These are phyloP conservation scores for Orthonychiurus folsomi DNA, from an alignment of 2,888 invertebrate species.

Conservation along the genomic window DNA sequence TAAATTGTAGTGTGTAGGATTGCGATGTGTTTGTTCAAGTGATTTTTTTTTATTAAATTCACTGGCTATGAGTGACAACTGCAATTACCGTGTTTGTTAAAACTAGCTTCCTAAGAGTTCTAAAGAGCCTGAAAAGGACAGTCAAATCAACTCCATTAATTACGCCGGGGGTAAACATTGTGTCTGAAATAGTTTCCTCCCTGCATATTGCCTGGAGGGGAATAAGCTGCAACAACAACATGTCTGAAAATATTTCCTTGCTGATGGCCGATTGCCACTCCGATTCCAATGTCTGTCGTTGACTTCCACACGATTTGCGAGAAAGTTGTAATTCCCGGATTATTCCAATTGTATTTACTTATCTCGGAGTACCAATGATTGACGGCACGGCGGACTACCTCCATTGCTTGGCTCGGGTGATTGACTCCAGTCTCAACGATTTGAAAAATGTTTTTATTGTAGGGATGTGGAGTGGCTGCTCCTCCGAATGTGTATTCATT, in stretches of 20 bases:
- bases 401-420: slow-evolving; percentile 4
- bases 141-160: not conserved
- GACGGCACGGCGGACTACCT: slow-evolving; percentile 22
- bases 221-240: slow-evolving; percentile 25
- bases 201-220: slow-evolving; percentile 28
- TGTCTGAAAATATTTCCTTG: slow-evolving; percentile 10
- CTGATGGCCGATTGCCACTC: slow-evolving; percentile 22
- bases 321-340: slow-evolving; percentile 29
- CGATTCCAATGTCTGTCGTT: slow-evolving; percentile 28
- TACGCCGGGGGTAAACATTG: not conserved
- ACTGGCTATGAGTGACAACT: too few relatives aligned
- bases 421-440: slow-evolving; percentile 5
- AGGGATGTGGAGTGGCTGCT: slow-evolving; percentile 6
- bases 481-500: slow-evolving; percentile 15
- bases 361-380: slow-evolving; percentile 27
- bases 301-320: slow-evolving; percentile 32
- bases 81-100: too few relatives aligned
- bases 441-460: not conserved
- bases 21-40: too few relatives aligned
- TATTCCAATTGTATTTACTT: slow-evolving; percentile 24
- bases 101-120: too few relatives aligned
- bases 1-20: too few relatives aligned
- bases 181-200: not conserved
- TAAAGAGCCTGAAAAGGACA: too few relatives aligned
- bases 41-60: too few relatives aligned